Percentiles rank a stretch among this genome's conserved stretches.
phyloP scores from a whole-genome alignment of 2,113 vertebrate genomes.

The Chionis minor region DNA sequence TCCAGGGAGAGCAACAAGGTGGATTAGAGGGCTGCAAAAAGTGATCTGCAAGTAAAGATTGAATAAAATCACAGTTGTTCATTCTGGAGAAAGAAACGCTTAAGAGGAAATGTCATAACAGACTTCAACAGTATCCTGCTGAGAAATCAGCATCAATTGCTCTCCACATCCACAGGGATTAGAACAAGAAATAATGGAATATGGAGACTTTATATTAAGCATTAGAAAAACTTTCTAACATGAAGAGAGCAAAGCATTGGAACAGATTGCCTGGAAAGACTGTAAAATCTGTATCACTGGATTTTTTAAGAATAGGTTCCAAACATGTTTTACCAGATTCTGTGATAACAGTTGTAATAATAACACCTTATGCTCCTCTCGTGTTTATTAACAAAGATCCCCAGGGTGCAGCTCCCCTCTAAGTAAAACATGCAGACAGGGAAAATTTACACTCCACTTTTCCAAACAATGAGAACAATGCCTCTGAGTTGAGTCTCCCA shows the following conservation, averaged over 20 bases:
- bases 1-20: not conserved
- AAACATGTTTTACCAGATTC: conserved; percentile 33
- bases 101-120: conserved; percentile 19
- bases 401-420: not conserved
- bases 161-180: conserved; percentile 1
- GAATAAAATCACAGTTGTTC: not conserved
- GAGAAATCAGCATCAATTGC: not conserved
- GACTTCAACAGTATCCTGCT: conserved; percentile 2
- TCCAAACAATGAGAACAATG: not conserved
- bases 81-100: not conserved
- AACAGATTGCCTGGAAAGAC: conserved; percentile 17
- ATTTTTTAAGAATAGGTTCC: conserved; percentile 48
- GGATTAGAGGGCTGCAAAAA: not conserved
- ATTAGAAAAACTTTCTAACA: conserved; percentile 31
- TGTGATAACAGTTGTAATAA: not conserved
- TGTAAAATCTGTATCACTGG: conserved; percentile 45
- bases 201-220: conserved; percentile 27
- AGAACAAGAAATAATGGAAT: conserved; percentile 26
- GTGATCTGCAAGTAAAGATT: conserved; percentile 2
- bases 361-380: not conserved
- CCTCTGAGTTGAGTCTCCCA: not conserved
- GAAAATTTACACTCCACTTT: not conserved
- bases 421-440: not conserved
- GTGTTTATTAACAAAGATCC: conserved; percentile 19
- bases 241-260: not conserved